A percentile compares a stretch with the other conserved stretches of the same genome.
Evolutionary conservation across 2,797 vertebrate genomes (phyloP).

Genomic region (Neoniphon sammara): DNA sequence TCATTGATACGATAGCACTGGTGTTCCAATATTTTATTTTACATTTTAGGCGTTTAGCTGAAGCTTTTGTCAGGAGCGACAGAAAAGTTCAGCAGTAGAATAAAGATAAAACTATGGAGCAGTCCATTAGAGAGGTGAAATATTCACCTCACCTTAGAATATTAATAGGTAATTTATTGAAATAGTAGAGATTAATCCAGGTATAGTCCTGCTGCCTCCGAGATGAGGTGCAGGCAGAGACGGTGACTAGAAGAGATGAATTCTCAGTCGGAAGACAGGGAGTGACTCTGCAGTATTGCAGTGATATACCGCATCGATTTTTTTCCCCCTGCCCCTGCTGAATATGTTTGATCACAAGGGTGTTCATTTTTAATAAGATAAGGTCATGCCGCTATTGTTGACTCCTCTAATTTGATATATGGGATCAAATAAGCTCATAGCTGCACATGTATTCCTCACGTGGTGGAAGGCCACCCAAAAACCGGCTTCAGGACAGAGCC

Average conservation of each 20-base stretch:
- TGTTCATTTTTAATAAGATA: constrained; percentile 9
- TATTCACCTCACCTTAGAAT: no score
- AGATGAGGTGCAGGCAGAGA: no score
- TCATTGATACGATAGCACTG: no score
- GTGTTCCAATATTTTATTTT: no score
- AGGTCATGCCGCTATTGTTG: constrained; percentile 21
- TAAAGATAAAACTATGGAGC: no score
- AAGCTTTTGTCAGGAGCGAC: no score
- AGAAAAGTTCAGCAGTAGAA: no score
- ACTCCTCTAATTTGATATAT: constrained; percentile 27
- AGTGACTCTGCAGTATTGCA: constrained; percentile 23
- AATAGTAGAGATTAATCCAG: no score
- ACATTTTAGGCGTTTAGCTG: no score
- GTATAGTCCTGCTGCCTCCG: no score
- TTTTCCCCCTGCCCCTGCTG: background rate
- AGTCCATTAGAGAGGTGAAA: no score
- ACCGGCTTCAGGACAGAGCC: constrained; percentile 13
- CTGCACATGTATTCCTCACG: background rate
- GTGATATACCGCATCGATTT: constrained; percentile 22
- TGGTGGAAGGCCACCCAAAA: background rate
- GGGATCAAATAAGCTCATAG: background rate
- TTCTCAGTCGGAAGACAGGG: constrained; percentile 8
- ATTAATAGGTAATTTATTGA: no score
- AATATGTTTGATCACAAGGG: constrained; percentile 11
- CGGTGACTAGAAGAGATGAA: constrained; percentile 7